Percentiles rank a stretch among this genome's conserved stretches.
Conservation (phyloP, 2,888 invertebrate genomes). For the Drosophila antonietae region DNA sequence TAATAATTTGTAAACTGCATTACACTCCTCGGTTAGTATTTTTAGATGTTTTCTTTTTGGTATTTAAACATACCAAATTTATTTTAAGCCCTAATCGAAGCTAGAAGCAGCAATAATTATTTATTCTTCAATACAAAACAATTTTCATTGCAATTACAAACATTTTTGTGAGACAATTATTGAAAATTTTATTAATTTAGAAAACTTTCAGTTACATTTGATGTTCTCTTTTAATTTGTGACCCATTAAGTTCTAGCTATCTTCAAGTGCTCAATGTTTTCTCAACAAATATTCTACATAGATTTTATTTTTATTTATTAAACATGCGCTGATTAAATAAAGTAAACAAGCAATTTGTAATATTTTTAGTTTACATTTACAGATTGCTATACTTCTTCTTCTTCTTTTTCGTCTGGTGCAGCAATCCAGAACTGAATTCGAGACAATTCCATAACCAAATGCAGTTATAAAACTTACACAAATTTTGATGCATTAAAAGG, state of each 20-base stretch:
- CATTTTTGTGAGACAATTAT: too few species aligned
- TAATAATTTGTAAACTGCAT: background rate
- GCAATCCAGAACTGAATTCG: conserved; percentile 28
- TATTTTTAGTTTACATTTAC: conserved; percentile 17
- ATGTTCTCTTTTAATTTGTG: background rate
- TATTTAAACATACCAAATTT: too few species aligned
- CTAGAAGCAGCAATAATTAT: too few species aligned
- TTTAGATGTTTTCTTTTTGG: too few species aligned
- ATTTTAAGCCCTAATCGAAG: too few species aligned
- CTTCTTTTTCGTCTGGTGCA: background rate
- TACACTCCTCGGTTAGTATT: background rate
- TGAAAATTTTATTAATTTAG: too few species aligned
- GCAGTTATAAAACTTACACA: conserved; percentile 13
- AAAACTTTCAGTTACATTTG: background rate
- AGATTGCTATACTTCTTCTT: conserved; percentile 1
- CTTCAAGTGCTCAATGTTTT: background rate
- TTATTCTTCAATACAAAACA: too few species aligned
- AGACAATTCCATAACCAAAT: conserved; percentile 3
- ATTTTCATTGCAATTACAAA: too few species aligned
- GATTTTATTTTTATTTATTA: conserved; percentile 18
- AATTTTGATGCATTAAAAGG: conserved; percentile 2
- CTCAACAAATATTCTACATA: conserved; percentile 48
- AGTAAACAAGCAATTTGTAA: conserved; percentile 24
- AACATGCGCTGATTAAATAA: conserved; percentile 46
- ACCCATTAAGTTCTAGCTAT: background rate